Evolutionary conservation across 1,140 invertebrate genomes (phyloP).

Genomic region (Aporrectodea caliginosa): DNA sequence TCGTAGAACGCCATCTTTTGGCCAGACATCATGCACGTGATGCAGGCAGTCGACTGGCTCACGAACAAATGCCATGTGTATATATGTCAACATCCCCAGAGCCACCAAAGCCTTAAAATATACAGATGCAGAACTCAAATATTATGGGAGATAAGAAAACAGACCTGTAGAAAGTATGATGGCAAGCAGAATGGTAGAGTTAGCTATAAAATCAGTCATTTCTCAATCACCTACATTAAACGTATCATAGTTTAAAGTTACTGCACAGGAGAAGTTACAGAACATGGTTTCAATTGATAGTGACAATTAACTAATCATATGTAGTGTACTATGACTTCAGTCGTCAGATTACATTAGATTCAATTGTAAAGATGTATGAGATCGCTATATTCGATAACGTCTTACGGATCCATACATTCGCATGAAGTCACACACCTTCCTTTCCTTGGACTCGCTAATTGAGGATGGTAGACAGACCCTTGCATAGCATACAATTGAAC

Average conservation of each 20-base stretch:
- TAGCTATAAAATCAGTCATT: background rate
- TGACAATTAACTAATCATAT: too few species aligned
- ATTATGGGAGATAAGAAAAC: background rate
- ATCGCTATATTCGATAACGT: background rate
- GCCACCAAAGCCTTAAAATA: background rate
- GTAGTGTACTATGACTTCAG: too few species aligned
- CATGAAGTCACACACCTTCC: background rate
- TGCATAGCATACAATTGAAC: background rate
- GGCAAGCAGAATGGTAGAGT: background rate
- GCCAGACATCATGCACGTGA: background rate
- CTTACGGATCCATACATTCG: background rate
- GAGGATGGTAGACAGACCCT: too few species aligned
- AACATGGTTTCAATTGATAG: background rate
- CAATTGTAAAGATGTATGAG: too few species aligned
- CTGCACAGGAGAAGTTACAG: background rate
- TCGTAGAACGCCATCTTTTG: background rate
- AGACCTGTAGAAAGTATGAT: background rate
- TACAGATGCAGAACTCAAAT: background rate
- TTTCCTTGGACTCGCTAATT: too few species aligned
- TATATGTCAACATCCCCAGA: background rate
- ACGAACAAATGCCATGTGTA: background rate
- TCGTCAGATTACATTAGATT: too few species aligned
- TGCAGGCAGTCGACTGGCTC: background rate
- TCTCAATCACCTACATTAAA: background rate
- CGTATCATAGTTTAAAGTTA: background rate